Conservation (phyloP, 1,140 invertebrate species). For the Lycorma delicatula region DNA sequence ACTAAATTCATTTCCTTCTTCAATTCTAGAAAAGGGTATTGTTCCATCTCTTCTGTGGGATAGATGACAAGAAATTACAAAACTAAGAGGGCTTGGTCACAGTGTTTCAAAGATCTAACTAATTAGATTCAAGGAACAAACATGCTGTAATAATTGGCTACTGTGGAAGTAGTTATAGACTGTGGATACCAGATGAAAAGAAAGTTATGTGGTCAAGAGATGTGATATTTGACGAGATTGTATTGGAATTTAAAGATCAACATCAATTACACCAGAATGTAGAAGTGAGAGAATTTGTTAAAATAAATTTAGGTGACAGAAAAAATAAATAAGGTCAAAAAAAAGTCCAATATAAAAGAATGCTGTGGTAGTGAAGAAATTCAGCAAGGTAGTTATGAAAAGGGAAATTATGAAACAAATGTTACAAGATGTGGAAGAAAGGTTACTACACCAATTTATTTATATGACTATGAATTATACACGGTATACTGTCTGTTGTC, state of each 20-base stretch:
- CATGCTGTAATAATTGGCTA: conserved; percentile 6
- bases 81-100: conserved; percentile 15
- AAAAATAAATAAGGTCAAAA: no score
- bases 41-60: conserved; percentile 1
- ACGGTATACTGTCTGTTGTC: conserved; percentile 12
- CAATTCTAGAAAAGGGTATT: background rate
- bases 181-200: conserved; percentile 4
- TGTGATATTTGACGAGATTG: conserved; percentile 13
- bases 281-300: no score
- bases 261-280: no score
- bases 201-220: background rate
- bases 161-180: background rate
- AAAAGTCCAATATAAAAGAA: no score
- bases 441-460: background rate
- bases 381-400: no score
- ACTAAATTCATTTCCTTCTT: conserved; percentile 15
- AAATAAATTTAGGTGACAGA: no score
- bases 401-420: no score
- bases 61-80: conserved; percentile 4
- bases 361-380: no score
- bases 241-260: background rate
- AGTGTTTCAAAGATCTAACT: conserved; percentile 1
- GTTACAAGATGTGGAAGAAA: background rate
- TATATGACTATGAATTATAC: conserved; percentile 12
- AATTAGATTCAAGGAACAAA: conserved; percentile 8